Conservation (phyloP, 2,113 vertebrate genomes). For the Elaphurus davidianus region DNA sequence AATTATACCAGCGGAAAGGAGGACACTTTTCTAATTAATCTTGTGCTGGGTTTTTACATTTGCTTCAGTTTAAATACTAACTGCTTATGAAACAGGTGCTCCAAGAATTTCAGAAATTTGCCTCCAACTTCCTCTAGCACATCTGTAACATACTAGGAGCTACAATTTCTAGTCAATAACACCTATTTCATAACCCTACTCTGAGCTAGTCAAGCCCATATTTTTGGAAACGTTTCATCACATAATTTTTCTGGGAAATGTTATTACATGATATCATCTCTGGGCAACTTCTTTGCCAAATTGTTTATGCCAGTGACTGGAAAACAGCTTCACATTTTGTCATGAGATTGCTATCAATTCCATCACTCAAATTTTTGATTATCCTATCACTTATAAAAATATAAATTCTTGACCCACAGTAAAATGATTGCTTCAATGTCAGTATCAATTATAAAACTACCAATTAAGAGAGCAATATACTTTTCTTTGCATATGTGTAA, state of each 20-base stretch:
- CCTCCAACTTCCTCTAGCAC: not conserved
- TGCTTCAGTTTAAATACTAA: constrained; percentile 16
- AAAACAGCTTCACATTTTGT: not conserved
- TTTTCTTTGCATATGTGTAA: not conserved
- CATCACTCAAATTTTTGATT: not conserved
- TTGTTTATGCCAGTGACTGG: not conserved
- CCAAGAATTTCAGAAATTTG: not conserved
- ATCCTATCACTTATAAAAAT: not conserved
- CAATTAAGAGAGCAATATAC: not conserved
- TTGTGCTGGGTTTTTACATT: not conserved
- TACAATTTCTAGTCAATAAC: not conserved
- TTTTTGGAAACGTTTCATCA: constrained; percentile 53
- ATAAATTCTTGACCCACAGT: not conserved
- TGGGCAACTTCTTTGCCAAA: constrained; percentile 49
- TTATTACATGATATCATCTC: constrained; percentile 56
- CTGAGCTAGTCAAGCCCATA: not conserved
- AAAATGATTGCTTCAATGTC: not conserved
- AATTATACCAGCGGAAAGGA: not conserved
- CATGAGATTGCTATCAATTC: not conserved
- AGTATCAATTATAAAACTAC: not conserved
- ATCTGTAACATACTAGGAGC: not conserved
- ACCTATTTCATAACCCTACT: constrained; percentile 24
- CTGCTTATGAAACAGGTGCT: constrained; percentile 3
- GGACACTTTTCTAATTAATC: not conserved
- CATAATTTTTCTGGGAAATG: constrained; percentile 64